Base-by-base conservation (phyloP, 2,113 vertebrate genomes). In the Erpornis zantholeuca region DNA sequence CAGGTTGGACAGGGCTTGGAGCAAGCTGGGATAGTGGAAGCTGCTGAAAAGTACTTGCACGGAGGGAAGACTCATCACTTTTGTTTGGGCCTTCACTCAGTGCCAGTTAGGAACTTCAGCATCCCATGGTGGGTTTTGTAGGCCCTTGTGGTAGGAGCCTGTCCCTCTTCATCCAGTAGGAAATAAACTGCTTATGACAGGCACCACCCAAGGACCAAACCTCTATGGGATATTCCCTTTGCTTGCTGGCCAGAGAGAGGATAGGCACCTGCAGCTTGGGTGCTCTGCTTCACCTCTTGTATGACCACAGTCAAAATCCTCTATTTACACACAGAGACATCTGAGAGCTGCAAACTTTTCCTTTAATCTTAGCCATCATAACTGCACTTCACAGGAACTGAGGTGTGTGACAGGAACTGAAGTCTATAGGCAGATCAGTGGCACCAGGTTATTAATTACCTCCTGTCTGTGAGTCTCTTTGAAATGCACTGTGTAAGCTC, bases 401-500 rank as follows among this genome's bases (percentile, higher is more conserved):
- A 70, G 82, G 42, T 40, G 53, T 92, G 63, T 63, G 68, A 81
- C 38, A 86, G 52, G 25, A 92, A 45, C n/a, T 71, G 63, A 73
- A 45, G 71, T 72, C 42, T 84, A 86, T 2, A 61, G 73, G 91
- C 79, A 93, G 59, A 84, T 86, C 76, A 40, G 92, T 56, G 77
- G 42, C 82, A 92, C 52, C 45, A 72, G 66, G 68, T 91, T 93
- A 70, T 70, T 89, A 90, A 85, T 79, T 86, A 80, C 52, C 71
- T 73, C 79, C 86, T 87, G 84, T 77, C 68, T 92, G 38, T 20
- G 88, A 82, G 38, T 61, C 75, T 86, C 89, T 94, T 92, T 96
- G 95, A 96, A 96, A 95, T 85, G 82, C 81, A 95, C n/a, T 47
- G 78, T 81, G 53, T 73, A 90, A 93, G 56, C 64, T 94, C 38